phyloP scores from a whole-genome alignment of 2,113 vertebrate genomes.

The Tympanuchus pallidicinctus region DNA sequence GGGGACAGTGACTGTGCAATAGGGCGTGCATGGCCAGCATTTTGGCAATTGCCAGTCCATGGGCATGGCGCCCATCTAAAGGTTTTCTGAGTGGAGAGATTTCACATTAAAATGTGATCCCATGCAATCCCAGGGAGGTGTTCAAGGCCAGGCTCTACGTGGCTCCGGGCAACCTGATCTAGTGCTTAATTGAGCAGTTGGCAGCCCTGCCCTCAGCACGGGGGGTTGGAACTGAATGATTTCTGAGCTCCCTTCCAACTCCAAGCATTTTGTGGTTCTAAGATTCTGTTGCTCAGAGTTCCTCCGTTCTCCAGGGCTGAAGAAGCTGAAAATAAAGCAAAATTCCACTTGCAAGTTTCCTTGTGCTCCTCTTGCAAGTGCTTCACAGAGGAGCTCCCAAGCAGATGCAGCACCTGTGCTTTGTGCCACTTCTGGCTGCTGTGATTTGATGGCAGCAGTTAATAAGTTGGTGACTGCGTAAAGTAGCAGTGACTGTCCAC shows the following conservation, averaged over 20 bases:
- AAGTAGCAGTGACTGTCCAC: not conserved
- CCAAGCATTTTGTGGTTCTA: no score
- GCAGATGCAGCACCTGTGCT: not conserved
- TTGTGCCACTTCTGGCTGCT: not conserved
- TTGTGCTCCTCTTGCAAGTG: fast-evolving
- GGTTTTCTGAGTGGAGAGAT: not conserved
- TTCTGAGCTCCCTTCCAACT: no score
- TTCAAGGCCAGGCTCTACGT: no score
- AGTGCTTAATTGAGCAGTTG: no score
- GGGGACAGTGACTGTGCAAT: not conserved
- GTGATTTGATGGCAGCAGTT: not conserved
- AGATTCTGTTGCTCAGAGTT: not conserved
- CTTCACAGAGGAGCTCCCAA: not conserved
- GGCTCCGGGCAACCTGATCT: no score
- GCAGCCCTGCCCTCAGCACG: no score
- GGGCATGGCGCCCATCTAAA: fast-evolving
- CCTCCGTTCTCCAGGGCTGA: fast-evolving
- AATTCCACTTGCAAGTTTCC: not conserved
- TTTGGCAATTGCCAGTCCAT: fast-evolving
- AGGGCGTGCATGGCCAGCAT: fast-evolving
- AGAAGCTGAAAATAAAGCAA: not conserved
- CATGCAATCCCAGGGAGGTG: fast-evolving
- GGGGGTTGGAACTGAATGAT: no score
- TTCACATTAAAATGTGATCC: fast-evolving
- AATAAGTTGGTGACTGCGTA: conserved; percentile 24